phyloP scores from a whole-genome alignment of 37 sponge, comb jelly and placozoan species.

The Ianthella basta region DNA sequence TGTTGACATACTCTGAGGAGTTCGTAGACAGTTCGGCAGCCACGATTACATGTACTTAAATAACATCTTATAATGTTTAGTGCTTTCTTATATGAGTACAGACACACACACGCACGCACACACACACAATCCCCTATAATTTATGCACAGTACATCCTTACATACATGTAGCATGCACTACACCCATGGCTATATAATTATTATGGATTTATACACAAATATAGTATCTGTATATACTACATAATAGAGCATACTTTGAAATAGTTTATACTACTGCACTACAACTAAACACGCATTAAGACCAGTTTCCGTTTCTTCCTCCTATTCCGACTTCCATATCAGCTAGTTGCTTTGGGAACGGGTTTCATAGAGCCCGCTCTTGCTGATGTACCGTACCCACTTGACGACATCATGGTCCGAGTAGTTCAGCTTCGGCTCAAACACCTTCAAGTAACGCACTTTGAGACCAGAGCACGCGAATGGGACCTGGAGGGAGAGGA shows the following conservation, averaged over 20 bases:
- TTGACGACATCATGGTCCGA: constrained; percentile 96
- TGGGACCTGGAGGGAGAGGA: constrained; percentile 75
- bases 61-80: too few relatives aligned
- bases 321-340: neutral
- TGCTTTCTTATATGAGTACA: neutral
- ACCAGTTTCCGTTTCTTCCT: neutral
- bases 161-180: neutral
- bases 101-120: neutral
- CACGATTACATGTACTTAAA: too few relatives aligned
- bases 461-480: constrained; percentile 95
- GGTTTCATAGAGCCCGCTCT: constrained; percentile 95
- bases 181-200: neutral
- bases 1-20: too few relatives aligned
- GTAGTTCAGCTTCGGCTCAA: constrained; percentile 97
- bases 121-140: too few relatives aligned
- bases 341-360: constrained; percentile 66
- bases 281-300: neutral
- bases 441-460: constrained; percentile 95
- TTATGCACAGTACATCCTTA: too few relatives aligned
- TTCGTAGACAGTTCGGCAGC: neutral
- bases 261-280: neutral
- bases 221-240: neutral
- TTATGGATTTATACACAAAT: neutral
- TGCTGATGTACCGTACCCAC: constrained; percentile 97
- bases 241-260: neutral